Evolutionary conservation across 1,140 invertebrate genomes (phyloP).

Genomic region (Trypoxylus dichotomus): DNA sequence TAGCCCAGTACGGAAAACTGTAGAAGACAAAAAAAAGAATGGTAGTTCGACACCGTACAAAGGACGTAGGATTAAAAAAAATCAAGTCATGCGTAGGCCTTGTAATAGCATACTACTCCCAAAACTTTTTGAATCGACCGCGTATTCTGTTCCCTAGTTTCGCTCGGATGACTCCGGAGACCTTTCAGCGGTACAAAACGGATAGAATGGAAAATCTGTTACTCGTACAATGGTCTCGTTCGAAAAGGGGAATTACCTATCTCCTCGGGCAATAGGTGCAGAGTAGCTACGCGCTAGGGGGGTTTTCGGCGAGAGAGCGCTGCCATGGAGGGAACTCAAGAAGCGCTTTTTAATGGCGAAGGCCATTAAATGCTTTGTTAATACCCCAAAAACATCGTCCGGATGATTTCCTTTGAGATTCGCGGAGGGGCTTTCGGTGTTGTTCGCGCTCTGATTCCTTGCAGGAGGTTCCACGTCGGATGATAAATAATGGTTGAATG

Average conservation of each 20-base stretch:
- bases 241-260: background rate
- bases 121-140: background rate
- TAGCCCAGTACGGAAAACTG: too few relatives aligned
- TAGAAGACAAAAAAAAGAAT: too few relatives aligned
- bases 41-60: too few relatives aligned
- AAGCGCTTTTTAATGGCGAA: background rate
- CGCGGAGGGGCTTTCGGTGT: background rate
- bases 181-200: background rate
- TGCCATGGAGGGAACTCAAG: background rate
- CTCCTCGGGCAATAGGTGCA: background rate
- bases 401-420: background rate
- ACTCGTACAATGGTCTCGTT: background rate
- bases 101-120: background rate
- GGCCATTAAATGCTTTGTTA: constrained; percentile 3
- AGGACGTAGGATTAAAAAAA: too few relatives aligned
- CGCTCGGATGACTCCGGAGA: background rate
- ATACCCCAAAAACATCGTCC: background rate
- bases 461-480: background rate
- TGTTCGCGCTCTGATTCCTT: background rate
- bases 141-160: background rate
- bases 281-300: background rate
- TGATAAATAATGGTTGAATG: background rate
- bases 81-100: too few relatives aligned
- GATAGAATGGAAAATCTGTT: background rate
- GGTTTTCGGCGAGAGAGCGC: background rate